Evolutionary conservation across 1,140 invertebrate genomes (phyloP).

Genomic region (Macrobrachium nipponense): DNA sequence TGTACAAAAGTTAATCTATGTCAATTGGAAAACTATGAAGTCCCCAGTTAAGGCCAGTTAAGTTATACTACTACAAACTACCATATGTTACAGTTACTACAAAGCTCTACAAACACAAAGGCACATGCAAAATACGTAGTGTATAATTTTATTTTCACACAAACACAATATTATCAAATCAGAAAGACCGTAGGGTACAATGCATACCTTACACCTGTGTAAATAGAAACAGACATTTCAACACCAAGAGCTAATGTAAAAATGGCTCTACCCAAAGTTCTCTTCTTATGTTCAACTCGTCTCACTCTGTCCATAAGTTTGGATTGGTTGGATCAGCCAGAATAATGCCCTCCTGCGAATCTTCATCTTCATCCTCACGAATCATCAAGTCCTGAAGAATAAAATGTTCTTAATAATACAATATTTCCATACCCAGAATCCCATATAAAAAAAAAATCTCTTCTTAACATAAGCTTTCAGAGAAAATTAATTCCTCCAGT

Average conservation of each 20-base stretch:
- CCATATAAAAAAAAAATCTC: background rate
- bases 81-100: too few relatives aligned
- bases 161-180: background rate
- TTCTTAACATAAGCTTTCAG: background rate
- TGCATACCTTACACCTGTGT: slow-evolving; percentile 65
- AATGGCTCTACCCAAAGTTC: slow-evolving; percentile 67
- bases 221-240: slow-evolving; percentile 70
- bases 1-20: background rate
- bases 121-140: too few relatives aligned
- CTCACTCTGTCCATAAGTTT: slow-evolving; percentile 69
- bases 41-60: too few relatives aligned
- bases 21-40: background rate
- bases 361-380: slow-evolving; percentile 29
- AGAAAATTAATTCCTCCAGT: background rate
- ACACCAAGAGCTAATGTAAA: slow-evolving; percentile 69
- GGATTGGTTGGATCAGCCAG: slow-evolving; percentile 67
- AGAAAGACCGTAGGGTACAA: background rate
- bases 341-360: slow-evolving; percentile 34
- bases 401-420: background rate
- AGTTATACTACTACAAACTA: too few relatives aligned
- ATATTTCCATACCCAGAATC: background rate
- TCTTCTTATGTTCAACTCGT: slow-evolving; percentile 70
- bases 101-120: too few relatives aligned
- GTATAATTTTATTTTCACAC: too few relatives aligned
- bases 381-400: slow-evolving; percentile 34